Base-by-base conservation (phyloP, 1,140 invertebrate species). In the Venustaconcha ellipsiformis region DNA sequence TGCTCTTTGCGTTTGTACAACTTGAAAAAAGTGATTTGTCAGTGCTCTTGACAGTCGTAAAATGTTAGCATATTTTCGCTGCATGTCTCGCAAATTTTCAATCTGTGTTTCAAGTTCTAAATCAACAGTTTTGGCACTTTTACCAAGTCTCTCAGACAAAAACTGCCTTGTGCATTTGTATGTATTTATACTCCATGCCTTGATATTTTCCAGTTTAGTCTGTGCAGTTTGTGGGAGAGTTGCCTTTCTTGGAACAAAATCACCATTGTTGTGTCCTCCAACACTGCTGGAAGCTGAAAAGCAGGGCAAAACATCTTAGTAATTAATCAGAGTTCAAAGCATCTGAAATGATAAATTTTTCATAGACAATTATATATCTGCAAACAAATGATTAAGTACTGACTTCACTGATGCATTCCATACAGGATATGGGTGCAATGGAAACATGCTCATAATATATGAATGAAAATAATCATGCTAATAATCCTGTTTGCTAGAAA, bases 131-230 rank as follows among this genome's bases (percentile, higher is more conserved):
- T 96, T 84, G 60, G 96, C 96, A 59, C 95, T 88, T 92, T 98
- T 98, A 4, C 97, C 97, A 64, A 99, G 91, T 90, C 96, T 97
- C 89, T 99, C 97, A 85, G 97, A 96, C 90, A 99, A 94, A 63
- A 97, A 92, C 89, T 99, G 97, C 81, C 95, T 95, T 0, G 97
- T 98, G 87, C 96, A 99, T 90, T 99, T 99, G 87, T 97, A 99
- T 1, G 97, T 98, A 72, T 96, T 97, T 86, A 98, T 95, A 85
- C 96, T 96, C 97, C 97, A 99, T 86, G 96, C 96, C 88, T 96
- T 96, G 60, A 99, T 92, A 58, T 94, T 94, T 88, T 98, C 97
- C 87, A 99, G 79, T 84, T 88, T 90, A 26, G 86, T 84, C 56
- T 83, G 80, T 65, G 83, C 86, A 37, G 82, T 63, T 20, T 84